These are phyloP conservation scores for Philantomba maxwellii DNA, from an alignment of 2,113 vertebrate genomes.

Conservation along the genomic window DNA sequence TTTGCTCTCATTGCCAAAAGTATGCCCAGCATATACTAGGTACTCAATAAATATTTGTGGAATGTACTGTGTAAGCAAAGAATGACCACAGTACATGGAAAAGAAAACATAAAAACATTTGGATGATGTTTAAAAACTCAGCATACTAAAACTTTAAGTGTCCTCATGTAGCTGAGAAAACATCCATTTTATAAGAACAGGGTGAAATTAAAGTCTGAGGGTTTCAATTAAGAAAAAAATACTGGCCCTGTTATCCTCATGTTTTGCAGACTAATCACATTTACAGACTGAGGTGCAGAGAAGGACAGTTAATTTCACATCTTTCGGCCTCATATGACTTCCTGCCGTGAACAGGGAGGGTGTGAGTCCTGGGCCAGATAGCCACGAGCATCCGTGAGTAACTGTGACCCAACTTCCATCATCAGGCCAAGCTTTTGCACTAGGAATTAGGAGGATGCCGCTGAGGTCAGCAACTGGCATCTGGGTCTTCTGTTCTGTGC, in stretches of 20 bases:
- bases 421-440: background rate
- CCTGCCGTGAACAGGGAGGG: background rate
- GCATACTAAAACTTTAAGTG: constrained; percentile 25
- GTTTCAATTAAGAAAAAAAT: constrained; percentile 18
- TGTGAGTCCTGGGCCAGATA: constrained; percentile 27
- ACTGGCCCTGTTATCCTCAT: background rate
- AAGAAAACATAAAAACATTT: constrained; percentile 16
- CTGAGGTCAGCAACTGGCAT: constrained; percentile 55
- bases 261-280: constrained; percentile 32
- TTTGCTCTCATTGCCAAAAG: background rate
- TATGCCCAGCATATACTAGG: background rate
- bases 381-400: constrained; percentile 47
- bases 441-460: background rate
- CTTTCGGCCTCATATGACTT: constrained; percentile 14
- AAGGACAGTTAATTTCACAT: constrained; percentile 20
- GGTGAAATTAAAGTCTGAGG: constrained; percentile 36
- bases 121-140: constrained; percentile 39
- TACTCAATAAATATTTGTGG: constrained; percentile 15
- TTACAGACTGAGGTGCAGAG: background rate
- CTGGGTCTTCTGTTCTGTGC: background rate
- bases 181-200: constrained; percentile 64
- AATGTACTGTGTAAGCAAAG: constrained; percentile 20
- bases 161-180: constrained; percentile 45
- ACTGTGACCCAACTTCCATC: constrained; percentile 25
- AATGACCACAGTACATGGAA: background rate